These are phyloP conservation scores for Trogon surrucura DNA, from an alignment of 2,113 vertebrate species.

Conservation along the genomic window DNA sequence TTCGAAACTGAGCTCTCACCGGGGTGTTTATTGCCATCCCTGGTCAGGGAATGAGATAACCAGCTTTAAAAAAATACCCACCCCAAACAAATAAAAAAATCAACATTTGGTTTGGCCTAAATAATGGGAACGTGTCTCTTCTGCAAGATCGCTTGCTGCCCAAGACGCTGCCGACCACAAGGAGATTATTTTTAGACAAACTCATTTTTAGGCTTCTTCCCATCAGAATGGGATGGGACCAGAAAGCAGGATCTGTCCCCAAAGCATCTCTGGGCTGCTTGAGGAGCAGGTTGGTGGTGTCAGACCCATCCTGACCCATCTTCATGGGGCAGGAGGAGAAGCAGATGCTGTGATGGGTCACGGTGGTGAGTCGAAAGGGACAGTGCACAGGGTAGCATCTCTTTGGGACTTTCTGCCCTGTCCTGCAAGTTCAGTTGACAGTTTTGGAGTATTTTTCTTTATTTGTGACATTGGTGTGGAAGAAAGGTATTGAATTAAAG, in stretches of 20 bases:
- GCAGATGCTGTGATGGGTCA: too few relatives aligned
- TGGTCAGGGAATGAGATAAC: neutral
- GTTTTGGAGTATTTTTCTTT: neutral
- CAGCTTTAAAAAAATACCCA: neutral
- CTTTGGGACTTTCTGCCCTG: neutral
- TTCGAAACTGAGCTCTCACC: conserved; percentile 10
- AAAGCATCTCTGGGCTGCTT: fast-evolving
- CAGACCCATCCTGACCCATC: neutral
- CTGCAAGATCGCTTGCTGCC: neutral
- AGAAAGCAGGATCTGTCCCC: neutral
- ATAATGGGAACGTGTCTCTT: neutral
- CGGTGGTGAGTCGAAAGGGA: fast-evolving
- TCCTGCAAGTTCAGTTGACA: neutral
- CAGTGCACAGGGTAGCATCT: fast-evolving
- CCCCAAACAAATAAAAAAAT: neutral
- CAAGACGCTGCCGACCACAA: neutral
- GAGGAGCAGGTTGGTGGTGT: neutral
- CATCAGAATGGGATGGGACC: neutral
- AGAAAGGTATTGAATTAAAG: neutral
- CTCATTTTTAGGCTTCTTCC: neutral
- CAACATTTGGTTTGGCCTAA: conserved; percentile 44
- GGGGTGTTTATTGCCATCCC: conserved; percentile 7
- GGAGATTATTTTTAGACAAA: neutral
- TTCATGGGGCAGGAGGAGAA: neutral
- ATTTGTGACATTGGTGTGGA: neutral